Conservation (phyloP, 2,797 vertebrate genomes). For the Megalops cyprinoides region DNA sequence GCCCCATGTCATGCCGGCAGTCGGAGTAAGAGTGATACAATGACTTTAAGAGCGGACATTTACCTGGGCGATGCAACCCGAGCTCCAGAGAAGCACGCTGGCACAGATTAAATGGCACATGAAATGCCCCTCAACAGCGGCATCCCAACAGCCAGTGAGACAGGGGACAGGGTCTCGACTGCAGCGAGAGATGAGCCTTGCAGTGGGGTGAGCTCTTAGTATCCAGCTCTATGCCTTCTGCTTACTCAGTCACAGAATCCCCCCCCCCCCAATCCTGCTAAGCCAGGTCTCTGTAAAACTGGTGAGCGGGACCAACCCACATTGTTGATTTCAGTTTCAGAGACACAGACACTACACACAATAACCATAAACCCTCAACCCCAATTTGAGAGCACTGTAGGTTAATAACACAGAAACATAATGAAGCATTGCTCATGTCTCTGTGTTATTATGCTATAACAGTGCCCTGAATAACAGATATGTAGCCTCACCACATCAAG, state of each 20-base stretch:
- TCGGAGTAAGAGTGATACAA: neutral
- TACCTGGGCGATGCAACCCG: neutral
- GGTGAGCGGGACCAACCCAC: too few species aligned
- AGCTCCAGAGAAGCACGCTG: neutral
- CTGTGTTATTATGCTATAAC: too few species aligned
- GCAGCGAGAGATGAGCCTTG: neutral
- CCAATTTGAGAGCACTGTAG: too few species aligned
- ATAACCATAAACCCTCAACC: too few species aligned
- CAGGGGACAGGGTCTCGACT: neutral
- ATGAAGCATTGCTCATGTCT: too few species aligned
- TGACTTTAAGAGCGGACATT: slow-evolving; percentile 21
- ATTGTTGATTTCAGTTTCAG: too few species aligned
- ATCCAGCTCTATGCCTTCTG: neutral
- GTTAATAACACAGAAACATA: too few species aligned
- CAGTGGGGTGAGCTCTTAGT: neutral
- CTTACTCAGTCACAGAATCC: neutral
- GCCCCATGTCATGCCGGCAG: neutral
- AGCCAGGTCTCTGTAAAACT: too few species aligned
- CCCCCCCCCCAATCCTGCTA: too few species aligned
- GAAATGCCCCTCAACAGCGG: slow-evolving; percentile 6
- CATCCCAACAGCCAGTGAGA: neutral
- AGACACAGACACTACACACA: too few species aligned
- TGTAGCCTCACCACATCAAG: too few species aligned
- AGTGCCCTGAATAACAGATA: too few species aligned
- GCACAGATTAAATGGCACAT: slow-evolving; percentile 12